Base-by-base conservation (phyloP, 1,140 invertebrate species). In the Tachypleus tridentatus region DNA sequence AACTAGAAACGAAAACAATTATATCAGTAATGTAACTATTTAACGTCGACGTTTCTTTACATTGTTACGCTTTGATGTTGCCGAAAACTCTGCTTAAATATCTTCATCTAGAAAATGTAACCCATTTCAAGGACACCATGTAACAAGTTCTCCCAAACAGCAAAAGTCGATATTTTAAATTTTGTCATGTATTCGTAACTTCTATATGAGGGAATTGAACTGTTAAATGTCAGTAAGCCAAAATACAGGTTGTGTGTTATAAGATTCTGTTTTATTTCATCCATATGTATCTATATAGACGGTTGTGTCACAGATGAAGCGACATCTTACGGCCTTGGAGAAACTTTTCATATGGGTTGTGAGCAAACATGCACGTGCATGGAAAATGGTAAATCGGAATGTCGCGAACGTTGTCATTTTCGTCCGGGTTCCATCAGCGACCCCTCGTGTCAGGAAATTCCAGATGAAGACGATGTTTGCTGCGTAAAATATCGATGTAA, bases 391-490 rank as follows among this genome's bases (percentile, higher is more conserved):
- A 11, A 49, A 58, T n/a, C 56, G 9, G 54, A 63, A 58, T 63
- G 62, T 63, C 54, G 50, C n/a, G 62, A 63, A 11, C 50, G 62
- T 47, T 63, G 62, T 57, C 7, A 57, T 10, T 63, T 52, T 50
- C 11, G 47, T n/a, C 56, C 62, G 51, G 47, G 11, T 10, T 7
- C 29, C 49, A 48, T 58, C 3, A 56, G 10, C 50, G 87, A 91
- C 79, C 83, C 86, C 3, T 76, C 85, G 48, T 92, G 90, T 72
- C 78, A 80, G 56, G 87, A 88, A 69, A 82, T 83, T 69, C 78
- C 82, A 7, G 69, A 79, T 8, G 79, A 82, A n/a, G 83, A 85
- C 57, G 86, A 91, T 73, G 84, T 84, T 52, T 93, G 89, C 73
- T 92, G 88, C 71, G 83, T 87, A 5, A 77, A 84, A 52, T 77